Percentiles rank a stretch among this genome's conserved stretches.
phyloP scores from a whole-genome alignment of 2,888 invertebrate genomes.

The Thysanoteuthis rhombus region DNA sequence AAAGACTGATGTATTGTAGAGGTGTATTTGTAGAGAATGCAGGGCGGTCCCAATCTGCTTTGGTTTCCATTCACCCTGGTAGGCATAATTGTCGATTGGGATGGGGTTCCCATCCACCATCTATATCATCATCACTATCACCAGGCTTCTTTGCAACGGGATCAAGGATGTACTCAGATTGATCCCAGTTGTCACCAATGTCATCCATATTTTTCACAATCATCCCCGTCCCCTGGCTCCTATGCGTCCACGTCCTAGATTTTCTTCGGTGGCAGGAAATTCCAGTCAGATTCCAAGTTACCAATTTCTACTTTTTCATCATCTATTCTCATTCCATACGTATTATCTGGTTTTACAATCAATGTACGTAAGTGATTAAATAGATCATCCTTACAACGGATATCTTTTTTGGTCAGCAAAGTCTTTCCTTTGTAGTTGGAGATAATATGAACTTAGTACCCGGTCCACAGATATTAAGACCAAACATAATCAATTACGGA shows the following conservation, averaged over 20 bases:
- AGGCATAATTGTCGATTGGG: constrained; percentile 99
- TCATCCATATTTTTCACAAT: constrained; percentile 86
- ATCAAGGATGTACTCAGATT: constrained; percentile 97
- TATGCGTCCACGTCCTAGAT: constrained; percentile 91
- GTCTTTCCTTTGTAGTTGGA: constrained; percentile 99
- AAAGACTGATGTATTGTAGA: constrained; percentile 85
- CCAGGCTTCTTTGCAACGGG: constrained; percentile 97
- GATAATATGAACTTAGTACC: constrained; percentile 98
- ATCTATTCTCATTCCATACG: constrained; percentile 95
- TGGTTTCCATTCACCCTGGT: constrained; percentile 95
- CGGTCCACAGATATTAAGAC: constrained; percentile 98
- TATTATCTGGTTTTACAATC: constrained; percentile 94
- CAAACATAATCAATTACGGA: constrained; percentile 98
- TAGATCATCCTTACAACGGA: constrained; percentile 98
- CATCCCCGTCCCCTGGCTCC: constrained; percentile 98
- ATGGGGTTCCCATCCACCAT: constrained; percentile 99
- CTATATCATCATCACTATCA: constrained; percentile 99
- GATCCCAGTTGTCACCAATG: constrained; percentile 96
- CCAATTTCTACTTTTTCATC: constrained; percentile 95
- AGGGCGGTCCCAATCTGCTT: constrained; percentile 98
- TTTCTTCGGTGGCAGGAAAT: constrained; percentile 95
- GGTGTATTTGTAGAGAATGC: constrained; percentile 95
- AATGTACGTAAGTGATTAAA: constrained; percentile 97
- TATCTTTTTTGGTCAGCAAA: constrained; percentile 95
- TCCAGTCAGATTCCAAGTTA: constrained; percentile 95